Conservation (phyloP, 2,888 invertebrate genomes). For the Megalurothrips usitatus region DNA sequence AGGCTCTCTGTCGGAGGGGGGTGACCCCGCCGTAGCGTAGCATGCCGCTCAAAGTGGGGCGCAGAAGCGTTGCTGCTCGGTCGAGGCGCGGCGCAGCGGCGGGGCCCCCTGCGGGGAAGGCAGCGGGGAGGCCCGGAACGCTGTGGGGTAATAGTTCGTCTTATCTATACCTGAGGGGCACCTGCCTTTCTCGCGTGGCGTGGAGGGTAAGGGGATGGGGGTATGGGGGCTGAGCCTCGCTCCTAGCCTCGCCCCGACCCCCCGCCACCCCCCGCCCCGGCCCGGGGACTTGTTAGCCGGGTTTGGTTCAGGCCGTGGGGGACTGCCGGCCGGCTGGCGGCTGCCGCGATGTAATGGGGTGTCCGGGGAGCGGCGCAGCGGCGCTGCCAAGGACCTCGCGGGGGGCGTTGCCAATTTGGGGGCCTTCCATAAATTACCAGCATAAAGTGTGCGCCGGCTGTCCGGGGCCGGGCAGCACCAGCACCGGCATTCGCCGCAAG, state of each 20-base stretch:
- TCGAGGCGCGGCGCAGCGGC: not conserved
- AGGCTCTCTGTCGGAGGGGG: too few species aligned
- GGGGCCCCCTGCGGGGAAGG: not conserved
- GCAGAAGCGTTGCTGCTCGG: too few species aligned
- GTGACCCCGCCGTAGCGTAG: too few species aligned
- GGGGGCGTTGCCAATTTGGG: not conserved
- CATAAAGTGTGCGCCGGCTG: not conserved
- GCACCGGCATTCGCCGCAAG: too few species aligned
- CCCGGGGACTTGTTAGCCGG: too few species aligned
- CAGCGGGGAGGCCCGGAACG: not conserved
- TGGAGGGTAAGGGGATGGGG: not conserved
- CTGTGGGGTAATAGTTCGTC: constrained; percentile 12
- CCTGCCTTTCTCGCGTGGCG: not conserved
- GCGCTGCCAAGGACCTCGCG: not conserved
- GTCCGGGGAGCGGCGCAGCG: not conserved
- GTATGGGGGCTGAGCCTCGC: not conserved
- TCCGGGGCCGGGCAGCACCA: too few species aligned
- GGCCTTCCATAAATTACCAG: not conserved
- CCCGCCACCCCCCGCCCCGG: too few species aligned
- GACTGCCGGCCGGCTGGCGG: not conserved
- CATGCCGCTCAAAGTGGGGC: too few species aligned
- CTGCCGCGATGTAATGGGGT: not conserved
- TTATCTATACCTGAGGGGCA: constrained; percentile 21
- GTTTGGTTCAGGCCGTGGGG: too few species aligned
- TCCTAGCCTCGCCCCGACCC: too few species aligned